These are phyloP conservation scores for Trachymyrmex cornetzi DNA, from an alignment of 1,140 invertebrate species.

Conservation along the genomic window DNA sequence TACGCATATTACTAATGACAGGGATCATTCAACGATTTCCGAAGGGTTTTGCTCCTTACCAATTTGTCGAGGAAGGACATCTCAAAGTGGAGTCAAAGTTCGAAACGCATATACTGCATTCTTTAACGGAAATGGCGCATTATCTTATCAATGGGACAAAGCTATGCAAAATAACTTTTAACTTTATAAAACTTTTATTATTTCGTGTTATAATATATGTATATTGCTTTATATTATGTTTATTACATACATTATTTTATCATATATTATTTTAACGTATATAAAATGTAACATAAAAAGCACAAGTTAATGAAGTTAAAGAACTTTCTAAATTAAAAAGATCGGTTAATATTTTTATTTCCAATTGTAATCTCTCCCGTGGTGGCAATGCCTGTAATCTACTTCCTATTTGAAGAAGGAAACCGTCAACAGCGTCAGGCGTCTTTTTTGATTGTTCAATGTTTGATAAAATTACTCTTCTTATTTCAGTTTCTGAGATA, in stretches of 20 bases:
- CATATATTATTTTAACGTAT: too few species aligned
- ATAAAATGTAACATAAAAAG: background rate
- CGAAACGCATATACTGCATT: background rate
- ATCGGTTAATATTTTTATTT: background rate
- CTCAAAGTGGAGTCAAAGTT: background rate
- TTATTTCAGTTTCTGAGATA: slow-evolving; percentile 1
- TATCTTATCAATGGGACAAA: background rate
- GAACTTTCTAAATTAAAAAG: background rate
- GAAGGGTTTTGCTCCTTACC: background rate
- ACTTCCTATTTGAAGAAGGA: slow-evolving; percentile 13
- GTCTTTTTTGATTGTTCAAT: background rate
- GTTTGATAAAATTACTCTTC: background rate
- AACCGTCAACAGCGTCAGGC: background rate
- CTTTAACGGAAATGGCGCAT: background rate
- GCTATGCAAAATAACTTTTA: background rate
- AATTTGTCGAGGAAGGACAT: background rate
- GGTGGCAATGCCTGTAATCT: too few species aligned
- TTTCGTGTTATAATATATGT: too few species aligned
- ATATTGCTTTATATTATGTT: too few species aligned
- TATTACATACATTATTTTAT: too few species aligned
- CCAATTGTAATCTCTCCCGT: background rate
- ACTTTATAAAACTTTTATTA: background rate
- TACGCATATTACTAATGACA: background rate
- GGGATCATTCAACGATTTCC: background rate
- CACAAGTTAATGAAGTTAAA: background rate